Conservation (phyloP, 2,888 invertebrate genomes). For the Azorinus chamasolen region DNA sequence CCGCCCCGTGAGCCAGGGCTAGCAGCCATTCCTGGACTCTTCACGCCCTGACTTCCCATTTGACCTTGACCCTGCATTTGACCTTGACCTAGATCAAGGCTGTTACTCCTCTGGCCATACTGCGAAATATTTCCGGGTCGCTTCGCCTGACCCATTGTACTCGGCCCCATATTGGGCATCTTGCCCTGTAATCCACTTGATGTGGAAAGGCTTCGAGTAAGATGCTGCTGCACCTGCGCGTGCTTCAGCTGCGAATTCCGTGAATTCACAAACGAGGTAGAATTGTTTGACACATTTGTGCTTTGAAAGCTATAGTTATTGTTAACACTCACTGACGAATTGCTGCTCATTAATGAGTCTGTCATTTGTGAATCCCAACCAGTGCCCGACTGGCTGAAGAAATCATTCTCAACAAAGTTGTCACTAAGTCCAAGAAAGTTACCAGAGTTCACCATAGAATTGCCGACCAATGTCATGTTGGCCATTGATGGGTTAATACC, state of each 20-base stretch:
- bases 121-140: conserved; percentile 55
- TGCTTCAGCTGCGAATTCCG: conserved; percentile 46
- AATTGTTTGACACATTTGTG: conserved; percentile 32
- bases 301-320: conserved; percentile 22
- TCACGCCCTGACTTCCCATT: conserved; percentile 55
- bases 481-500: conserved; percentile 54
- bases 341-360: conserved; percentile 47
- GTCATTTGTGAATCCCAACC: conserved; percentile 59
- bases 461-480: conserved; percentile 65
- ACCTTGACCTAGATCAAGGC: conserved; percentile 63
- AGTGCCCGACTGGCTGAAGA: conserved; percentile 39
- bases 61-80: conserved; percentile 31
- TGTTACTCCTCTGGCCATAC: conserved; percentile 67
- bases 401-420: conserved; percentile 50
- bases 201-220: conserved; percentile 52
- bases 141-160: conserved; percentile 22
- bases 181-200: conserved; percentile 15
- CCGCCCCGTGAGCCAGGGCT: conserved; percentile 60
- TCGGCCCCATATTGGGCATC: neutral
- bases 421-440: conserved; percentile 46
- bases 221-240: conserved; percentile 54
- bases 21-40: conserved; percentile 72
- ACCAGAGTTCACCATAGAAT: conserved; percentile 46
- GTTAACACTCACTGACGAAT: conserved; percentile 18
- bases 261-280: conserved; percentile 40